A percentile compares a stretch with the other conserved stretches of the same genome.
phyloP scores from a whole-genome alignment of 2,113 vertebrate species.

The Cryptomyrus ogoouensis region DNA sequence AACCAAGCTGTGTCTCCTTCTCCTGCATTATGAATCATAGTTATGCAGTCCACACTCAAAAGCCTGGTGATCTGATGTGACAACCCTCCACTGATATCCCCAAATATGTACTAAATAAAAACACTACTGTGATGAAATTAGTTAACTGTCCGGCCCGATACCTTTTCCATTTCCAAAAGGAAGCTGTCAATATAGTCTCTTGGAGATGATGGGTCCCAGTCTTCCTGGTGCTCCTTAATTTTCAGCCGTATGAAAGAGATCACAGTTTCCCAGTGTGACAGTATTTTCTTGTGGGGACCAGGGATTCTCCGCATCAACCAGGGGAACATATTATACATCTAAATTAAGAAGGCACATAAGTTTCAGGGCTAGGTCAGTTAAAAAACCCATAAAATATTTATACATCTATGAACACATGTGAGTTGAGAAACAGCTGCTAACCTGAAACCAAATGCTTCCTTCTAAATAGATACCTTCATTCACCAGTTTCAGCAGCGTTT shows the following conservation, averaged over 20 bases:
- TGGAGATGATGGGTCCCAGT: neutral
- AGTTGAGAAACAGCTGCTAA: constrained; percentile 27
- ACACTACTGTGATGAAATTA: neutral
- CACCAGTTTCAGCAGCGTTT: neutral
- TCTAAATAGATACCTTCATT: neutral
- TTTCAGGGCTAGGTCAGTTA: neutral
- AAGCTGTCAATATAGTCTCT: neutral
- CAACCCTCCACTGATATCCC: neutral
- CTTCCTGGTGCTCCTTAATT: neutral
- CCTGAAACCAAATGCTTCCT: constrained; percentile 41
- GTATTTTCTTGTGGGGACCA: neutral
- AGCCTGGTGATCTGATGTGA: neutral
- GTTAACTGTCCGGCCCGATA: too few relatives aligned
- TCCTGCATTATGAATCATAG: neutral
- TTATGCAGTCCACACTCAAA: neutral
- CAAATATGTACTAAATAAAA: neutral
- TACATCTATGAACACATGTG: neutral
- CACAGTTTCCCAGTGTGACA: neutral
- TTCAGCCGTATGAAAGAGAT: neutral
- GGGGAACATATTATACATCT: neutral
- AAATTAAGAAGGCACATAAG: neutral
- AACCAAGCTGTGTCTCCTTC: neutral
- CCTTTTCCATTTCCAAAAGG: neutral
- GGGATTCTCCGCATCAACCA: neutral
- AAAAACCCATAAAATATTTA: neutral